Evolutionary conservation across 53 echinoderm and acorn worm genomes (phyloP).

Genomic region (Crossaster papposus): DNA sequence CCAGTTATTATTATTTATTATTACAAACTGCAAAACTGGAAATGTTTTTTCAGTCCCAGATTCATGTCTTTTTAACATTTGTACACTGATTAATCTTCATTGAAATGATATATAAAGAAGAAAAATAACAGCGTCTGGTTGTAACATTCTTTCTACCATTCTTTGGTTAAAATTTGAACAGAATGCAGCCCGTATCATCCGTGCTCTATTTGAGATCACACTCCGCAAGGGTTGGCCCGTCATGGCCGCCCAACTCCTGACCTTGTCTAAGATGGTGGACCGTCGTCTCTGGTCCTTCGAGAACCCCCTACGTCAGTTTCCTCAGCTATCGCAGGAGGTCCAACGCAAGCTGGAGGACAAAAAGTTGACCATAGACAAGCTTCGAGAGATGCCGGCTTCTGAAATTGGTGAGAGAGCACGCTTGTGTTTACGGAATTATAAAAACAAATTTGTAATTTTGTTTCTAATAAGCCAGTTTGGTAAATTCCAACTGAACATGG

Average conservation of each 20-base stretch:
- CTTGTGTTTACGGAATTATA: not conserved
- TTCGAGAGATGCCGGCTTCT: constrained; percentile 80
- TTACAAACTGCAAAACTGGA: too few species aligned
- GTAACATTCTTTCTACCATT: not conserved
- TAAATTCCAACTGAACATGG: too few species aligned
- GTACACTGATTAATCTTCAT: too few species aligned
- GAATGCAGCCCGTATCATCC: constrained; percentile 92
- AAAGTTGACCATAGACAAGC: constrained; percentile 72
- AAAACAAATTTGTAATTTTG: not conserved
- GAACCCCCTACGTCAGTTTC: constrained; percentile 88
- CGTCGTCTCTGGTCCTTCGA: constrained; percentile 87
- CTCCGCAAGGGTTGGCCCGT: constrained; percentile 93
- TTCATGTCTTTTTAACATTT: too few species aligned
- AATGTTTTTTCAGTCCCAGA: too few species aligned
- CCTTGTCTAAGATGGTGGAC: constrained; percentile 85
- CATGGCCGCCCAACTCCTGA: constrained; percentile 78
- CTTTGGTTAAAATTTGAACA: constrained; percentile 30
- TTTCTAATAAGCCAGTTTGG: too few species aligned
- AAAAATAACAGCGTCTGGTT: too few species aligned
- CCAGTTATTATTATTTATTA: too few species aligned
- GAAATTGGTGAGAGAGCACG: constrained; percentile 77
- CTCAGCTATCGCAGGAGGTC: constrained; percentile 69
- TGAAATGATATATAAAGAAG: too few species aligned
- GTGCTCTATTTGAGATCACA: constrained; percentile 93
- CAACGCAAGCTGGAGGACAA: constrained; percentile 76